phyloP scores from a whole-genome alignment of 2,797 vertebrate species.

The Tenualosa ilisha region DNA sequence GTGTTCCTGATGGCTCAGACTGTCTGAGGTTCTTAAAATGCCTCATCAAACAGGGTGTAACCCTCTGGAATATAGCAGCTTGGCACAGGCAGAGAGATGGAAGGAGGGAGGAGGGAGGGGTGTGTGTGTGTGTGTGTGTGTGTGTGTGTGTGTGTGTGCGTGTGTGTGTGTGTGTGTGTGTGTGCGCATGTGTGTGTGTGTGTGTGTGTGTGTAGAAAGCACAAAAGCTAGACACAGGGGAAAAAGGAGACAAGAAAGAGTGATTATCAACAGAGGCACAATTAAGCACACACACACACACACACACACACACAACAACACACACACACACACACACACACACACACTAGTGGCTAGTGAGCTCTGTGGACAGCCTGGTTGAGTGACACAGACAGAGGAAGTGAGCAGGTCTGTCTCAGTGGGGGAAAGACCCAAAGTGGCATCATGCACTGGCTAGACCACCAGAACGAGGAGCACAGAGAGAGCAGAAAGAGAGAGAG shows the following conservation, averaged over 20 bases:
- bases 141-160: conserved; percentile 1
- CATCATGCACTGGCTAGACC: no score
- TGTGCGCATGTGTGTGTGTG: no score
- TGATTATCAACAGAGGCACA: background rate
- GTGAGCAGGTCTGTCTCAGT: no score
- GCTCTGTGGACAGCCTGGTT: no score
- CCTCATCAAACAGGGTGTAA: conserved; percentile 8
- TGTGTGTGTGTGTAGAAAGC: no score
- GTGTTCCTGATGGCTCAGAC: background rate
- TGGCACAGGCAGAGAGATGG: conserved; percentile 46
- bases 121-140: background rate
- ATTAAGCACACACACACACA: no score
- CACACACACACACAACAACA: no score
- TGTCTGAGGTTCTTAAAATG: conserved; percentile 18
- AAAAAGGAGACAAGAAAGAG: background rate
- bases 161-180: background rate
- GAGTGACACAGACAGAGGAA: no score
- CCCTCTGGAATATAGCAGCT: conserved; percentile 21
- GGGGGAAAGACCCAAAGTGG: no score
- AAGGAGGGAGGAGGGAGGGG: background rate
- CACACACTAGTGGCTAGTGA: no score
- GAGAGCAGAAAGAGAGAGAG: background rate
- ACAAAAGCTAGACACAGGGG: background rate
- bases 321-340: no score
- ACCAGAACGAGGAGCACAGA: background rate